Evolutionary conservation across 2,888 invertebrate species (phyloP), one percentile per base, ranked within the genome.

Genomic region (Brenthis ino): DNA sequence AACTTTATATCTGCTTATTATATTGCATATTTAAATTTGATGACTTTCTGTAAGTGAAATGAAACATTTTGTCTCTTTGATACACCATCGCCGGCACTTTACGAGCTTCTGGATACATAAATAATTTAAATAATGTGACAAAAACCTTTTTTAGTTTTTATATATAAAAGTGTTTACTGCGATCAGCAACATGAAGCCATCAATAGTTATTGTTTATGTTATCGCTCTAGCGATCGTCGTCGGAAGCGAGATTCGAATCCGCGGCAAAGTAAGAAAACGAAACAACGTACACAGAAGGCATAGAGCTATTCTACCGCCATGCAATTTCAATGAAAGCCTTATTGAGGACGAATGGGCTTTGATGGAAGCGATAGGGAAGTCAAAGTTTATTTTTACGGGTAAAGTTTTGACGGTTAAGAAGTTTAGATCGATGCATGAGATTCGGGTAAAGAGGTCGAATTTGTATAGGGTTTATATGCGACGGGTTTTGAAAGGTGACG

Each of bases 331-430:
- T 81, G 90, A 91, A 81, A 91, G 91, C 71, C 86, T 93, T 77
- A 89, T 93, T 70, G 88, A 91, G 76, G 91, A 93, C 78, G 91
- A 92, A 83, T 89, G 91, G 88, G 85, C 93, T 71, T 79, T 93
- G 85, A 89, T 92, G 87, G 89, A 88, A 71, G 91, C 92, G 82
- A 93, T 93, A 85, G 85, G 86, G 68, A 87, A 87, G 77, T 92
- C 93, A 5, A 90, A 91, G 81, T 93, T 86, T 78, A 93, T 93
- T 81, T 93, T 93, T 83, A 93, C 93, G 33, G 93, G 86, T 50
- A 93, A 93, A 87, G 93, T 93, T 78, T 78, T 93, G 77, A 90
- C 83, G 75, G 87, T 92, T 72, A 91, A 86, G 75, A 91, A 90
- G 77, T 84, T 87, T 75, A 86, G 85, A 74, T 82, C 87, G 43